Percentiles rank a stretch among this genome's conserved stretches.
Conservation (phyloP, 2,113 vertebrate genomes). For the Kobus ellipsiprymnus region DNA sequence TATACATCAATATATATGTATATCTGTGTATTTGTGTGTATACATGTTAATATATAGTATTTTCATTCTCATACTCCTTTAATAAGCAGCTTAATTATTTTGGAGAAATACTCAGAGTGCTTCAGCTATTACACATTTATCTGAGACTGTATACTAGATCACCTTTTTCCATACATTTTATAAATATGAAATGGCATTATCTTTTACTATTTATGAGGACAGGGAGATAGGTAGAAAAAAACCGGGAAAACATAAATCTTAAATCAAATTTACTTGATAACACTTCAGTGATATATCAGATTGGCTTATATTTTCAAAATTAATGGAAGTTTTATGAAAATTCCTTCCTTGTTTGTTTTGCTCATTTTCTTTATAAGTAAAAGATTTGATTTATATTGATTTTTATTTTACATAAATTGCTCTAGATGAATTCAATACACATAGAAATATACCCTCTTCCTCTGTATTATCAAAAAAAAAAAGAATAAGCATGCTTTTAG, state of each 20-base stretch:
- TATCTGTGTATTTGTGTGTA: not conserved
- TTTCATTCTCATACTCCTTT: not conserved
- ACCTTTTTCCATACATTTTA: not conserved
- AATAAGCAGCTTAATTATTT: not conserved
- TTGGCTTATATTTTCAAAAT: not conserved
- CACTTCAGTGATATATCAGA: not conserved
- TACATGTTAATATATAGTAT: not conserved
- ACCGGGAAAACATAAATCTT: not conserved
- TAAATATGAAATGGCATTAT: not conserved
- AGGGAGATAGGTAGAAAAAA: not conserved
- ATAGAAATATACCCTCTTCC: not conserved
- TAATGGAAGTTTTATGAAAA: not conserved
- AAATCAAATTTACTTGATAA: not conserved
- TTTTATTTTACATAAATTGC: not conserved
- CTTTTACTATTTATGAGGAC: not conserved
- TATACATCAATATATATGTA: not conserved
- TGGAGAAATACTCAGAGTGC: not conserved
- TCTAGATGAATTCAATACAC: not conserved
- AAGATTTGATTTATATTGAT: not conserved
- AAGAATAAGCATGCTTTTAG: not conserved
- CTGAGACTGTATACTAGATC: not conserved
- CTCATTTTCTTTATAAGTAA: not conserved
- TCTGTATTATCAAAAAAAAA: not conserved
- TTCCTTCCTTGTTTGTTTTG: not conserved
- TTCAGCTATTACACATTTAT: not conserved